Evolutionary conservation across 1,140 invertebrate species (phyloP).

Genomic region (Rhizoglyphus robini): DNA sequence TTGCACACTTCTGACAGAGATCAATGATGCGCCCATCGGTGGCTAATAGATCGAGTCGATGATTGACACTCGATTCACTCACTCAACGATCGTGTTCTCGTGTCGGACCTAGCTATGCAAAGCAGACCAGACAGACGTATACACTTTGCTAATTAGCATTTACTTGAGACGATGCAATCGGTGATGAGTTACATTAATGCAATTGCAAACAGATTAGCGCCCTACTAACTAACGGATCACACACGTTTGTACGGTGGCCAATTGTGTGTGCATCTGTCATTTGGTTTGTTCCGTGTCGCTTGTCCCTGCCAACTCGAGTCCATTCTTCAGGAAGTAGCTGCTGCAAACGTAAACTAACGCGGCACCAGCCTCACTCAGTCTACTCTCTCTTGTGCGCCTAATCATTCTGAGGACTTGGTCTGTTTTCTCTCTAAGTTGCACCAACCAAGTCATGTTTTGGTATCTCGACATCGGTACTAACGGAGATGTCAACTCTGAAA

Average conservation of each 20-base stretch:
- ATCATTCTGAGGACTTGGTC: conserved; percentile 25
- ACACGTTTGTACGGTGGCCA: not conserved
- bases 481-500: conserved; percentile 32
- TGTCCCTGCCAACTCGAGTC: not conserved
- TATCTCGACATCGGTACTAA: conserved; percentile 17
- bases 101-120: too few relatives aligned
- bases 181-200: not conserved
- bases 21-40: conserved; percentile 3
- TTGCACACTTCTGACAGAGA: not conserved
- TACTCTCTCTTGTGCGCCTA: not conserved
- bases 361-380: too few relatives aligned
- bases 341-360: not conserved
- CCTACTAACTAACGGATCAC: not conserved
- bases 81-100: too few relatives aligned
- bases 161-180: not conserved
- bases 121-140: not conserved
- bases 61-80: not conserved
- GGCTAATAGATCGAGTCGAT: not conserved
- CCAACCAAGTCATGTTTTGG: not conserved
- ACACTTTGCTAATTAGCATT: not conserved
- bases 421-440: conserved; percentile 36
- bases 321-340: not conserved
- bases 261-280: not conserved
- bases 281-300: not conserved
- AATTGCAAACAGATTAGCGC: conserved; percentile 1